These are phyloP conservation scores for Ormyrus nitidulus DNA, from an alignment of 2,888 invertebrate species.

Conservation along the genomic window DNA sequence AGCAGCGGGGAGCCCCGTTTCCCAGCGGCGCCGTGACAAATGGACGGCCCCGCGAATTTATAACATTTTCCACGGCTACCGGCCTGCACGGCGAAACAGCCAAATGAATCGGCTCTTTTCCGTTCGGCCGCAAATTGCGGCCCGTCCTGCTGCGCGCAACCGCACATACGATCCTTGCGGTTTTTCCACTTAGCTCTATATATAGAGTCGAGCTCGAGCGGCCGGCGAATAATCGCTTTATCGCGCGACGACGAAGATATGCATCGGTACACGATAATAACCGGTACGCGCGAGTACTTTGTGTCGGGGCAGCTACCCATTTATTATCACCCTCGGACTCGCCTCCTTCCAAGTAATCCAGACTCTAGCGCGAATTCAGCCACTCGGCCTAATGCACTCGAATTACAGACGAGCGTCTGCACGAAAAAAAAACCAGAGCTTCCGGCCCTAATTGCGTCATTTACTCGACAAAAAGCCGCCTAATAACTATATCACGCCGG, in stretches of 20 bases:
- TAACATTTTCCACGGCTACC: not conserved
- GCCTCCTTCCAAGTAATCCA: too few relatives aligned
- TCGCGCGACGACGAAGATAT: not conserved
- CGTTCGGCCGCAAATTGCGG: not conserved
- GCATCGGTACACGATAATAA: too few relatives aligned
- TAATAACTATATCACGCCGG: too few relatives aligned
- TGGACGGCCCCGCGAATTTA: conserved; percentile 6
- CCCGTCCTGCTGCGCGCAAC: not conserved
- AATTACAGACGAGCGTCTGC: not conserved
- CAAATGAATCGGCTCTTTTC: not conserved
- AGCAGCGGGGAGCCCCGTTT: too few relatives aligned
- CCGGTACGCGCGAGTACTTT: not conserved
- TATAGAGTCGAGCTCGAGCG: not conserved
- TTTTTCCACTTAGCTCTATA: conserved; percentile 11
- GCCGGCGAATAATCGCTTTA: conserved; percentile 30
- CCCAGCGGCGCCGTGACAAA: not conserved
- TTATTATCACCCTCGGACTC: too few relatives aligned
- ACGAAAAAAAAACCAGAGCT: not conserved
- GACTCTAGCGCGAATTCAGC: not conserved
- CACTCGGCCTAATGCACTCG: not conserved
- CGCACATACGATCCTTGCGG: conserved; percentile 5
- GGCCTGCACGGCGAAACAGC: too few relatives aligned
- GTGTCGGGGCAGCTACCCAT: too few relatives aligned
- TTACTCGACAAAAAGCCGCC: too few relatives aligned
- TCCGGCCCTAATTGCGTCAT: too few relatives aligned